Evolutionary conservation across 2,113 vertebrate species (phyloP).

Genomic region (Phoenicopterus ruber): DNA sequence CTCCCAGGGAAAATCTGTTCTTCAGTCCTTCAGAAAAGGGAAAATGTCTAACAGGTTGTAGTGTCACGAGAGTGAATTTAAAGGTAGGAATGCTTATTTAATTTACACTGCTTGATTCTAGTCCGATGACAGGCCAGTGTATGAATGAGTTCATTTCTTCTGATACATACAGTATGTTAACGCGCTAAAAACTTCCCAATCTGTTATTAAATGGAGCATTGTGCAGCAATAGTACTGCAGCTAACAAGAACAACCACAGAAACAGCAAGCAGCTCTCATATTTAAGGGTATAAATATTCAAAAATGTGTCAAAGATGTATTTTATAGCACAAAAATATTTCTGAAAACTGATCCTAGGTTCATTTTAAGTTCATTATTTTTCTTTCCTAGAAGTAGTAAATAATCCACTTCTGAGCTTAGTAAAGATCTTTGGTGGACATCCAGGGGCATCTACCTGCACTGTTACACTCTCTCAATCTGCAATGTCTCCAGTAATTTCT

Average conservation of each 20-base stretch:
- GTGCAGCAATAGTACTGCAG: neutral
- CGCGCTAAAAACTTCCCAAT: neutral
- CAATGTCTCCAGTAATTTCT: neutral
- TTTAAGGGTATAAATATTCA: neutral
- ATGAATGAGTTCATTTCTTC: neutral
- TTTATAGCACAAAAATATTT: neutral
- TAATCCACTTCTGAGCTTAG: conserved; percentile 10
- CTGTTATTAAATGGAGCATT: neutral
- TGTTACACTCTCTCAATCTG: neutral
- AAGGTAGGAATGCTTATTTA: neutral
- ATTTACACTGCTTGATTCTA: neutral
- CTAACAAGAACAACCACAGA: neutral
- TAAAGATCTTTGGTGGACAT: neutral
- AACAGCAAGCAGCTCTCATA: neutral
- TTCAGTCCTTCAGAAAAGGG: neutral
- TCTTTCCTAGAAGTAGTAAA: conserved; percentile 36
- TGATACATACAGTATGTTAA: neutral
- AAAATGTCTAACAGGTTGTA: neutral
- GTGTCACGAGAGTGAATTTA: neutral
- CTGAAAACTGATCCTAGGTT: neutral
- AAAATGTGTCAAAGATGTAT: neutral
- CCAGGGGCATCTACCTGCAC: neutral
- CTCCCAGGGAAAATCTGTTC: neutral
- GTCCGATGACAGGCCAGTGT: neutral
- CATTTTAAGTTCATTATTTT: neutral